Evolutionary conservation across 1,140 invertebrate species (phyloP).

Genomic region (Lordiphosa clarofinis): DNA sequence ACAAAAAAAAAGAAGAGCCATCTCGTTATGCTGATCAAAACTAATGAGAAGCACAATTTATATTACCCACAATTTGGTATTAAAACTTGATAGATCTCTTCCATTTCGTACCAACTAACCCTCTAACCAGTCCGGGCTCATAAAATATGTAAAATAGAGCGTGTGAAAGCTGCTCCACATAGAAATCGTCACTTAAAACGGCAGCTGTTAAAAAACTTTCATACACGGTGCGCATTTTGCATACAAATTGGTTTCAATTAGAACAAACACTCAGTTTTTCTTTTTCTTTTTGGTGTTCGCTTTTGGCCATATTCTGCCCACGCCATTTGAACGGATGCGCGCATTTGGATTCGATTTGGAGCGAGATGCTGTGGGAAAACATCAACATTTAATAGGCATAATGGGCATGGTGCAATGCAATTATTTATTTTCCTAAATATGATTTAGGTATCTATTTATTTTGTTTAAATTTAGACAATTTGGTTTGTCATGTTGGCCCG

Average conservation of each 20-base stretch:
- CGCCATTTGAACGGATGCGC: conserved; percentile 45
- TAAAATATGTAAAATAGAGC: conserved; percentile 63
- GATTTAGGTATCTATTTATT: conserved; percentile 21
- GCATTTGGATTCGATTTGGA: conserved; percentile 29
- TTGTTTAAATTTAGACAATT: conserved; percentile 69
- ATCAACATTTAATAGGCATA: background rate
- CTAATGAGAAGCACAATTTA: too few relatives aligned
- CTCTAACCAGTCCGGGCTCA: conserved; percentile 23
- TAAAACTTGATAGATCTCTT: conserved; percentile 23
- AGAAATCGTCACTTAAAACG: conserved; percentile 44
- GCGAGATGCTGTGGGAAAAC: conserved; percentile 1
- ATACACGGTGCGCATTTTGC: conserved; percentile 44
- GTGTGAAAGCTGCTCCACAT: conserved; percentile 62
- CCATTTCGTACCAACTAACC: conserved; percentile 1
- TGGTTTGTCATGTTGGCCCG: conserved; percentile 67
- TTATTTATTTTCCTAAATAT: conserved; percentile 26
- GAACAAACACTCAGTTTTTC: conserved; percentile 29
- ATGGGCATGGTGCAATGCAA: conserved; percentile 35
- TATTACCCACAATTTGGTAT: background rate
- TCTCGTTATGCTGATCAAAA: too few relatives aligned
- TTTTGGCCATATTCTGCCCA: conserved; percentile 20
- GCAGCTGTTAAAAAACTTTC: conserved; percentile 26
- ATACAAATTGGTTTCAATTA: conserved; percentile 68
- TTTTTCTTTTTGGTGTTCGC: too few relatives aligned
- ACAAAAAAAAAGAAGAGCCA: too few relatives aligned